Conservation (phyloP, 2,888 invertebrate genomes). For the Caenorhabditis wallacei region DNA sequence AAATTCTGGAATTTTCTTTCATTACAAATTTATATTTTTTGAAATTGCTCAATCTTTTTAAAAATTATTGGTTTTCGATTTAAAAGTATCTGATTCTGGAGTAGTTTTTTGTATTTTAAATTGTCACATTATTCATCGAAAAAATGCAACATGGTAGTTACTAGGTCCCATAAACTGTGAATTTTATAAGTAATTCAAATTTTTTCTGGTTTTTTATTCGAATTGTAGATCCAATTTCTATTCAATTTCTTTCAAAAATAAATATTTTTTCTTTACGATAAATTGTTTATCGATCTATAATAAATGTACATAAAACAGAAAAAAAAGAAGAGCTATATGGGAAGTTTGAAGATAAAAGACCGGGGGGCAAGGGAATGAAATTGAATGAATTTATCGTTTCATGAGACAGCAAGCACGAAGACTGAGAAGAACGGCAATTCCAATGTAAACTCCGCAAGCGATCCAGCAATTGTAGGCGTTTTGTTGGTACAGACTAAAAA, state of each 20-base stretch:
- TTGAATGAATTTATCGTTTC: conserved; percentile 38
- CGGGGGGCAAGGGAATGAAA: not conserved
- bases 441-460: conserved; percentile 70
- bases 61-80: not conserved
- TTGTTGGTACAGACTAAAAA: conserved; percentile 71
- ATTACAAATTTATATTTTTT: not conserved
- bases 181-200: conserved; percentile 26
- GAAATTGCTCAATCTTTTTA: no score
- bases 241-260: conserved; percentile 5
- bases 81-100: conserved; percentile 23
- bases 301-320: conserved; percentile 31
- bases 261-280: conserved; percentile 33
- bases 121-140: not conserved
- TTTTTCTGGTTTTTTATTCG: not conserved
- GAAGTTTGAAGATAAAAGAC: conserved; percentile 4
- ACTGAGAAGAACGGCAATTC: conserved; percentile 61
- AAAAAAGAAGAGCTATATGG: not conserved
- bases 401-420: conserved; percentile 68
- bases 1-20: conserved; percentile 12
- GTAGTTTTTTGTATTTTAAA: not conserved
- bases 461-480: conserved; percentile 77
- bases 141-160: conserved; percentile 19
- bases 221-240: conserved; percentile 25
- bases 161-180: conserved; percentile 33
- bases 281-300: conserved; percentile 36